Percentiles rank a stretch among this genome's conserved stretches.
Conservation (phyloP, 2,888 invertebrate genomes). For the Carabus problematicus region DNA sequence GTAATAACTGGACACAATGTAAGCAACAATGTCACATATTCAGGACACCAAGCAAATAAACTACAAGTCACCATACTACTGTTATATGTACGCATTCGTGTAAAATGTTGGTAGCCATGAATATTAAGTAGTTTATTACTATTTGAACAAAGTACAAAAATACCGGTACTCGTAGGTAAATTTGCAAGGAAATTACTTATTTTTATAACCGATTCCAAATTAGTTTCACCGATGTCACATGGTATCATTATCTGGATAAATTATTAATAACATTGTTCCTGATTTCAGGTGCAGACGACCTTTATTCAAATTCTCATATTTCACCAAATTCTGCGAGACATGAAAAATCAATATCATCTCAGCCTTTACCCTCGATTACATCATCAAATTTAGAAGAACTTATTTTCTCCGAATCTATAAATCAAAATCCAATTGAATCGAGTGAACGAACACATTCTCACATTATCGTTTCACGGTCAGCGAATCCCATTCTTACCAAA, state of each 20-base stretch:
- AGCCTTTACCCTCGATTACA: slow-evolving; percentile 29
- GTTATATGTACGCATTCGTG: too few species aligned
- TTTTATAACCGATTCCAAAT: too few species aligned
- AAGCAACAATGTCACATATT: too few species aligned
- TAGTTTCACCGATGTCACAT: too few species aligned
- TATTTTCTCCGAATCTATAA: slow-evolving; percentile 34
- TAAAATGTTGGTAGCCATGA: too few species aligned
- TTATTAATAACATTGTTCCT: slow-evolving; percentile 40
- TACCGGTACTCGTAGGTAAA: too few species aligned
- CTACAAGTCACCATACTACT: too few species aligned
- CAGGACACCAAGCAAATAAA: too few species aligned
- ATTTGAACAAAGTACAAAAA: too few species aligned
- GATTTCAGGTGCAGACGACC: slow-evolving; percentile 64
- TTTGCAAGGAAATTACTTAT: too few species aligned
- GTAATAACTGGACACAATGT: slow-evolving; percentile 25
- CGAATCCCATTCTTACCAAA: slow-evolving; percentile 59
- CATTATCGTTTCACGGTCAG: slow-evolving; percentile 64
- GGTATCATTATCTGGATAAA: neutral
- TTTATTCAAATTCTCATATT: slow-evolving; percentile 70
- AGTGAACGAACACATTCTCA: slow-evolving; percentile 52
- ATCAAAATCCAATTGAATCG: slow-evolving; percentile 36
- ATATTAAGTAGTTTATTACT: too few species aligned
- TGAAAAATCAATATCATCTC: slow-evolving; percentile 13
- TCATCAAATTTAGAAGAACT: slow-evolving; percentile 36
- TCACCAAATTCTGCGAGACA: slow-evolving; percentile 69